These are phyloP conservation scores for Mycogona germanica DNA, from an alignment of 2,888 invertebrate species.

Conservation along the genomic window DNA sequence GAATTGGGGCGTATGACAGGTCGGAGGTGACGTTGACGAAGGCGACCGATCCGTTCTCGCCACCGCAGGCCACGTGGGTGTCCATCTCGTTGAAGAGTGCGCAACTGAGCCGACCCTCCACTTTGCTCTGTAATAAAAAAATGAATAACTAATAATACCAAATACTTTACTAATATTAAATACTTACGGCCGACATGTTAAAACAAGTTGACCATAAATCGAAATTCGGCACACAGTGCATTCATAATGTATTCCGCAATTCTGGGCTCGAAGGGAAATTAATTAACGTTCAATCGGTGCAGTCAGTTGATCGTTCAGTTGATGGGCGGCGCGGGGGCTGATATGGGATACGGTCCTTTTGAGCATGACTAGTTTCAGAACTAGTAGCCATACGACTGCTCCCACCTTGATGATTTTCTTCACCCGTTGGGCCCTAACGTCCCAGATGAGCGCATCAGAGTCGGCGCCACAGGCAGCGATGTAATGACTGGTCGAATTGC, in stretches of 20 bases:
- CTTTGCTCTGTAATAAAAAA: background rate
- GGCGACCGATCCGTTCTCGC: constrained; percentile 32
- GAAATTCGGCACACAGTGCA: no score
- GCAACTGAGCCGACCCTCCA: constrained; percentile 25
- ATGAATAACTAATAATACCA: background rate
- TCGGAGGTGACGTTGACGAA: constrained; percentile 33
- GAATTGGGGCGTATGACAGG: constrained; percentile 29
- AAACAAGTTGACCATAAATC: background rate
- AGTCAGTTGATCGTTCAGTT: no score
- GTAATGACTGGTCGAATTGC: constrained; percentile 7
- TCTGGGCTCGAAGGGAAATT: no score
- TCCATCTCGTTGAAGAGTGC: constrained; percentile 32
- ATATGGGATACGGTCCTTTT: no score
- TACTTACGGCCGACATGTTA: background rate
- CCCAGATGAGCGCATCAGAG: constrained; percentile 12
- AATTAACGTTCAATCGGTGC: no score
- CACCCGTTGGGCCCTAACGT: constrained; percentile 13
- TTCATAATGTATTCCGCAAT: no score
- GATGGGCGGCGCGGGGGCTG: no score
- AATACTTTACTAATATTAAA: background rate
- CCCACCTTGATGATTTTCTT: constrained; percentile 11
- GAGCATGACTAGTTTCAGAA: background rate
- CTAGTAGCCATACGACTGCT: background rate
- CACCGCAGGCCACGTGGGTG: constrained; percentile 32
- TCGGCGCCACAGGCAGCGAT: constrained; percentile 10